phyloP scores from a whole-genome alignment of 2,888 invertebrate species.

The Epirrhoe alternata region DNA sequence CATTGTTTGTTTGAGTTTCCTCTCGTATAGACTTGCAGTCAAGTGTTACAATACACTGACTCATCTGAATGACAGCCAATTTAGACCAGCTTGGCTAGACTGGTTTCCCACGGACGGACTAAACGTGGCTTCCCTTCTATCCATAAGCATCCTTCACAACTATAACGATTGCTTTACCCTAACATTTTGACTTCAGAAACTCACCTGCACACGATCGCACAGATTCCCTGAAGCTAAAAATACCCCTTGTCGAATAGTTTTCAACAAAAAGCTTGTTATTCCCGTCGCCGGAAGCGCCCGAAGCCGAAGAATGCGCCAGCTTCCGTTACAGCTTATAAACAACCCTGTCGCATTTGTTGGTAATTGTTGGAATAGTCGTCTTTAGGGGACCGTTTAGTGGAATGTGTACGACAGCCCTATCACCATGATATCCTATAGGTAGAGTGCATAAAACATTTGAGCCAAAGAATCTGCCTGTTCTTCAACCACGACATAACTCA shows the following conservation, averaged over 20 bases:
- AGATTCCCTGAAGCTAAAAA: conserved; percentile 22
- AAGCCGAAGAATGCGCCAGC: conserved; percentile 55
- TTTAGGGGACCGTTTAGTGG: not conserved
- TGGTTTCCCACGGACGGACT: too few relatives aligned
- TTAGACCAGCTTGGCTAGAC: too few relatives aligned
- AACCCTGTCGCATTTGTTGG: conserved; percentile 5
- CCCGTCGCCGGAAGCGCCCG: conserved; percentile 54
- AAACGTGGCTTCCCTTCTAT: too few relatives aligned
- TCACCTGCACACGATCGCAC: conserved; percentile 8
- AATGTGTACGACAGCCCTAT: not conserved
- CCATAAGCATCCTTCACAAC: not conserved
- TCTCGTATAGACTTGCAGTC: too few relatives aligned
- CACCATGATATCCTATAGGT: too few relatives aligned
- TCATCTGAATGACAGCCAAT: too few relatives aligned
- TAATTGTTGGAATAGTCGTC: conserved; percentile 22
- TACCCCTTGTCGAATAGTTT: conserved; percentile 30
- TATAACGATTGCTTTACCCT: not conserved
- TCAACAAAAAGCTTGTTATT: conserved; percentile 51
- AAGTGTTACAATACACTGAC: too few relatives aligned
- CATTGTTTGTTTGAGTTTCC: too few relatives aligned
- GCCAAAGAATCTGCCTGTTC: too few relatives aligned
- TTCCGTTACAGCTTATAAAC: conserved; percentile 50
- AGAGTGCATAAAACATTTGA: too few relatives aligned
- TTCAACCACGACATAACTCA: too few relatives aligned
- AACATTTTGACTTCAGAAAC: not conserved